Conservation (phyloP, 2,113 vertebrate genomes). For the Colistium nudipinnis region DNA sequence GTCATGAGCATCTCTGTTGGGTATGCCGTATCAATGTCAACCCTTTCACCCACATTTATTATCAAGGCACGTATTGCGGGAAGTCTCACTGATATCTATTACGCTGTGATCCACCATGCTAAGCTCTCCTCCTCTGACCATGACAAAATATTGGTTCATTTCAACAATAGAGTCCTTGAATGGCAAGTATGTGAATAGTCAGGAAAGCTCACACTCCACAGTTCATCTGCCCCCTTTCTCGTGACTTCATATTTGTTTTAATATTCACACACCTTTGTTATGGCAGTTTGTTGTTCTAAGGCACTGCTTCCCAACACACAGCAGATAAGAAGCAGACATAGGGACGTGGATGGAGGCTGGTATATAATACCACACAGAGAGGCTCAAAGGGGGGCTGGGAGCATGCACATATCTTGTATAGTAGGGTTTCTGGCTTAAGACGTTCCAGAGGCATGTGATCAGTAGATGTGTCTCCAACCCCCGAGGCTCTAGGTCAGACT, state of each 20-base stretch:
- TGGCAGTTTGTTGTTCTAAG: constrained; percentile 27
- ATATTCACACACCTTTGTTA: constrained; percentile 22
- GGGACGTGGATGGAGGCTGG: not conserved
- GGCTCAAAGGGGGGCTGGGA: not conserved
- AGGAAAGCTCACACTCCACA: not conserved
- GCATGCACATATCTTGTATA: constrained; percentile 2
- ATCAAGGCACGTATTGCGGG: not conserved
- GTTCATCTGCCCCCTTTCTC: not conserved
- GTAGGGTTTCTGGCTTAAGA: constrained; percentile 34
- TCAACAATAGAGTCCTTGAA: not conserved
- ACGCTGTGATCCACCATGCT: constrained; percentile 18
- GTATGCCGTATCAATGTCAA: not conserved
- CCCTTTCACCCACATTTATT: not conserved
- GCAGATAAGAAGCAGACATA: constrained; percentile 32
- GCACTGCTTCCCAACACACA: constrained; percentile 13
- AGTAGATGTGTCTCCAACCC: constrained; percentile 8
- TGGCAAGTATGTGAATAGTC: not conserved
- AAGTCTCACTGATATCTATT: constrained; percentile 32
- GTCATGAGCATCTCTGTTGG: constrained; percentile 24
- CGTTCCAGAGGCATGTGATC: constrained; percentile 22
- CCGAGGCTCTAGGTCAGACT: constrained; percentile 16
- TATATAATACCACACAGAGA: constrained; percentile 18
- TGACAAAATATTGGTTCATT: not conserved
- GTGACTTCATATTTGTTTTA: not conserved
- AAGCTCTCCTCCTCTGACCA: constrained; percentile 28